Evolutionary conservation across 2,797 vertebrate genomes (phyloP), one percentile per base, ranked within the genome.

Genomic region (Furcifer pardalis): DNA sequence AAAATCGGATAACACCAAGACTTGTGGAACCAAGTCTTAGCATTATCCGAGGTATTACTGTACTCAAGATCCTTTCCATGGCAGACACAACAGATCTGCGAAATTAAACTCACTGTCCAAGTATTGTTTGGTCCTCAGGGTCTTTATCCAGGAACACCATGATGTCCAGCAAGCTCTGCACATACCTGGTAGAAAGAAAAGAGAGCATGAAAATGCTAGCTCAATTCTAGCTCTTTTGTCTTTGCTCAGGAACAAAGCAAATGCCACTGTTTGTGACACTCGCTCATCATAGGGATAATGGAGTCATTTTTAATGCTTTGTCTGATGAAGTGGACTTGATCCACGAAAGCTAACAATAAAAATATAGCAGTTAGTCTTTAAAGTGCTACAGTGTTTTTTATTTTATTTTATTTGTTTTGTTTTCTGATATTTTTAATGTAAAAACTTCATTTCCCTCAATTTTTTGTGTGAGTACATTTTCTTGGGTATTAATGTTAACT

Each of bases 111-210:
- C 94, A 99, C 98, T 98, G 96, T 93, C 91, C 97, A 76, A 99
- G 93, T 3, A 97, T 96, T 82, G 92, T 92, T 72, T 97, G 96
- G 82, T 99, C 97, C 86, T 98, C 97, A 0, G 98, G 97, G 92
- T 97, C 97, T 92, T 94, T 96, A 90, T 98, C 97, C 10, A 98
- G 93, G 90, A 98, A 99, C 27, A 97, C 96, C 87, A 99, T 97
- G 91, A 99, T 97, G 87, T 99, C 98, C 96, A 98, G 94, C 88
- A 99, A 96, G 92, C 98, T 99, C 95, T 98, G 98, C 66, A 98
- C 96, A 21, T 99, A 99, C 98, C 98, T 99, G 88, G 79, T 83
- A 79, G 79, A 1, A 81, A 37, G 19, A 71, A 21, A 4, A 37
- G 30, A 76, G 35, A 19, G 60, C 30, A 9, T 59, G 21, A 23